These are phyloP conservation scores for cattle (Bos taurus) DNA, from an alignment of 2,113 vertebrate species.

Conservation along the genomic window ARS-UCD2.0 NC_037332.1:101061501-101062000, in stretches of 20 bases:
- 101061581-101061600: background rate
- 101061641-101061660: background rate
- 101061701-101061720: background rate
- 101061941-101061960: background rate
- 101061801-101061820: constrained; percentile 59
- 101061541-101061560: background rate
- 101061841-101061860: constrained; percentile 72
- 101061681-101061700: background rate
- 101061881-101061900: background rate
- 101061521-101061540: background rate
- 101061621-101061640: too few species aligned
- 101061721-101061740: too few species aligned
- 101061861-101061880: constrained; percentile 67
- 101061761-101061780: background rate
- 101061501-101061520: background rate
- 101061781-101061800: constrained; percentile 64
- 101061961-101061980: background rate
- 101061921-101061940: background rate
- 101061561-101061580: background rate
- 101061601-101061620: background rate
- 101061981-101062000: background rate
- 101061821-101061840: constrained; percentile 69
- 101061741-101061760: background rate
- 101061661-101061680: background rate
- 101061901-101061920: background rate